Evolutionary conservation across 2,888 invertebrate genomes (phyloP), one percentile per base, ranked within the genome.

Genomic region (Pocota personata): DNA sequence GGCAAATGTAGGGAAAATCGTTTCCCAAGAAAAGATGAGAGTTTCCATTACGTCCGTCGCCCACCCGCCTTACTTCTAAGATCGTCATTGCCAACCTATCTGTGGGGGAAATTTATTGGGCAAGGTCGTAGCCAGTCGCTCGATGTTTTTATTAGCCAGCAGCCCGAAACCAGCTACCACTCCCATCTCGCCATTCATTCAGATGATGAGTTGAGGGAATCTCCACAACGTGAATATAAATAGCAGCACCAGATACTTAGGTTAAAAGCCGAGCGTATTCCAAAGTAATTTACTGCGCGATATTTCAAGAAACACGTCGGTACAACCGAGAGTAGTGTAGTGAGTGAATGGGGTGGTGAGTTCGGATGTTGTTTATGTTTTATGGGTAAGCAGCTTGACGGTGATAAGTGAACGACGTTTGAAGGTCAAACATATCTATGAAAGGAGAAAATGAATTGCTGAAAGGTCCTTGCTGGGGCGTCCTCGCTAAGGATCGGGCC

Each of bases 371-470:
- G 76, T 67, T 76, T 76, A 76, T 76, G 67, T 76, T 57, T 58
- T 76, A 66, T 58, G 67, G 46, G 55, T 35, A 62, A 75, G 64
- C 62, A 64, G 64, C 46, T 57, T 37, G 66, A 57, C 58, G 76
- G 48, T 76, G 76, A 76, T 76, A 76, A 76, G 76, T 67, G 67
- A 76, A 67, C 48, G 58, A 76, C 57, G 58, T 76, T 76, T 76
- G 66, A 76, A 76, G 66, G 76, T 66, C 76, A 76, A 67, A 76
- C 48, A 67, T 46, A 76, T 66, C 37, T 58, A 67, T 50, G 48
- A 76, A 67, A 40, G 48, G 58, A 76, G 76, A 66, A 76, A 75
- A 75, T 55, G 24, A 66, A 57, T 64, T 43, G 55, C 64, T 57
- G 64, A 75, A 64, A 66, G 64, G 52, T 14, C 62, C 55, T 67